Base-by-base conservation (phyloP, 2,888 invertebrate species). In the Endotricha flammealis region DNA sequence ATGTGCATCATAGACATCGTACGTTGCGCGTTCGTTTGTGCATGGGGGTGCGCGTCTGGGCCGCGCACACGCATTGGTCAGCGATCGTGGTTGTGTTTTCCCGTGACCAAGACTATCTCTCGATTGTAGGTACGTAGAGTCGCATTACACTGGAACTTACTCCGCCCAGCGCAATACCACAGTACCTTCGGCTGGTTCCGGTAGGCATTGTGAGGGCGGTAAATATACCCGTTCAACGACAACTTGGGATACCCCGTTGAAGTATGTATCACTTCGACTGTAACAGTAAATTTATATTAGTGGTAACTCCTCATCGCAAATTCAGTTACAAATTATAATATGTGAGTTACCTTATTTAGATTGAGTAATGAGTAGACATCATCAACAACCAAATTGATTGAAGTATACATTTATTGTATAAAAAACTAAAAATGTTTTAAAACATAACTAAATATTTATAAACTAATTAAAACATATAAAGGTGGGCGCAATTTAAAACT, bases 191-290 rank as follows among this genome's bases (percentile, higher is more conserved):
- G 74, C 48, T 75, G 74, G 38, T 82, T 81, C 34, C 85, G 65
- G 44, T 86, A 83, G 22, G 79, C 82, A 50, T 86, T 86, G 57
- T 86, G 85, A 1, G 83, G 80, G 7, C 83, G 67, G 46, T 71
- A 86, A 44, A 60, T 55, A 52, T 81, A 83, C 32, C 82, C 82
- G 42, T 75, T 54, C 45, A 72, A 42, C 39, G 68, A 50, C 46
- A 86, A 46, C 62, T 81, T 85, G 40, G 82, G 82, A 40, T 82
- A 85, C 25, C 82, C 83, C 43, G 69, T 75, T 44, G 62, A 60
- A 45, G 61, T 68, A 49, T 72, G 64, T 58, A 79, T 67, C 45
- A 79, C 63, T 59, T 66, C 59, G 61, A 77, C 78, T 79, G 79
- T 41, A 78, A 75, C 46, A 44, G 48, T 47, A 36, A 32, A 4